These are phyloP conservation scores for Gobio gobio DNA, from an alignment of 2,113 vertebrate genomes.

Conservation along the genomic window DNA sequence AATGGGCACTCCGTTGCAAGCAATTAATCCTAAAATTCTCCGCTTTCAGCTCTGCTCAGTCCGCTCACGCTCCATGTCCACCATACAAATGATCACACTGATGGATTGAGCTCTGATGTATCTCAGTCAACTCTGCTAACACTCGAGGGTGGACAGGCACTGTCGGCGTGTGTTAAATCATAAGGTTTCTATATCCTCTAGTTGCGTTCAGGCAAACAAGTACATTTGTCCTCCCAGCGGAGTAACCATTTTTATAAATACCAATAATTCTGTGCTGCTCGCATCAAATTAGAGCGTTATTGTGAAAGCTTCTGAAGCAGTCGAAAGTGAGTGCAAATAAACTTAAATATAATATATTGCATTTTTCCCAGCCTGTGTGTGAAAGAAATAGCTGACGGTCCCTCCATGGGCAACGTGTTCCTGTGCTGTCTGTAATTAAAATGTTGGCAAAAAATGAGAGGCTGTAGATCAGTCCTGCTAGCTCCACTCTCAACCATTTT, in stretches of 20 bases:
- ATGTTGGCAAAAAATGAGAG: constrained; percentile 4
- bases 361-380: neutral
- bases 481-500: constrained; percentile 46
- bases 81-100: constrained; percentile 23
- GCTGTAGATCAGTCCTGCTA: constrained; percentile 17
- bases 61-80: constrained; percentile 16
- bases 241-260: constrained; percentile 18
- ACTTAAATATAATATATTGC: constrained; percentile 6
- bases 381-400: constrained; percentile 7
- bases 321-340: constrained; percentile 11
- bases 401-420: constrained; percentile 24
- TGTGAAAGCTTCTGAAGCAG: constrained; percentile 3
- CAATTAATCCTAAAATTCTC: constrained; percentile 53
- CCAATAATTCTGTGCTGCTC: constrained; percentile 20
- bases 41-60: constrained; percentile 1
- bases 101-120: constrained; percentile 5
- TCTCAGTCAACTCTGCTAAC: neutral
- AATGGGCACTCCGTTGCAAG: constrained; percentile 57
- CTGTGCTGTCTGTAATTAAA: constrained; percentile 46
- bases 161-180: constrained; percentile 6
- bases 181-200: neutral
- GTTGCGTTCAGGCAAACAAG: constrained; percentile 12
- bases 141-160: neutral
- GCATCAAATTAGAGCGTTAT: neutral
- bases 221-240: constrained; percentile 4